Conservation (phyloP, 2,888 invertebrate species). For the Heteropelma amictum region DNA sequence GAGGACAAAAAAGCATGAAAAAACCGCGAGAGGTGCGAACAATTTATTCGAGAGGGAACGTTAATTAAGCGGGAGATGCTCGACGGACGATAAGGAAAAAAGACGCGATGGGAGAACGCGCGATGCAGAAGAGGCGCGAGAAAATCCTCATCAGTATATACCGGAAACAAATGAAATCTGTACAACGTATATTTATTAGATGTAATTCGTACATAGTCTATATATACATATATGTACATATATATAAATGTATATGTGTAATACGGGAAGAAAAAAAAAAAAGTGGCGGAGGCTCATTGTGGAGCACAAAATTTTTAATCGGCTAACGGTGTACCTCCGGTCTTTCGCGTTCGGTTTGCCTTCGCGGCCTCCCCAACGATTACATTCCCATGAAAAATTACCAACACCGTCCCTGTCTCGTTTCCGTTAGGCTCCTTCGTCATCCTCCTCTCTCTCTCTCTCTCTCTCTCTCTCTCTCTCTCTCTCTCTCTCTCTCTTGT, state of each 20-base stretch:
- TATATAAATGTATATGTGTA: neutral
- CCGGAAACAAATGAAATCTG: constrained; percentile 40
- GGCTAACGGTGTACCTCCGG: constrained; percentile 52
- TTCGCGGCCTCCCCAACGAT: constrained; percentile 11
- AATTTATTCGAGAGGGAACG: constrained; percentile 59
- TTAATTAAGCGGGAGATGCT: constrained; percentile 61
- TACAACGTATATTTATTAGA: constrained; percentile 26
- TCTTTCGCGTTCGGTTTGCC: neutral
- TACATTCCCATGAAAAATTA: constrained; percentile 48
- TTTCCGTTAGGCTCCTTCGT: constrained; percentile 46
- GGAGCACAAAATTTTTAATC: constrained; percentile 54
- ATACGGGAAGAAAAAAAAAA: constrained; percentile 40
- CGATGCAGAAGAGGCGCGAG: neutral
- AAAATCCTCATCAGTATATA: neutral
- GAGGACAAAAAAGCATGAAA: neutral
- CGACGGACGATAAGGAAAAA: constrained; percentile 32
- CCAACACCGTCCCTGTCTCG: constrained; percentile 30
- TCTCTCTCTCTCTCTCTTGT: neutral
- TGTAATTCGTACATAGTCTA: no score
- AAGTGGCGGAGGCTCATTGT: constrained; percentile 22
- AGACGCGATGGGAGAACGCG: neutral
- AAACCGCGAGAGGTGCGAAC: constrained; percentile 27
- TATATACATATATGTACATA: constrained; percentile 1
- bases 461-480: neutral
- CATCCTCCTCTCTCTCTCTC: neutral